Evolutionary conservation across 2,888 invertebrate genomes (phyloP).

Genomic region (Ennomos quercinarius): DNA sequence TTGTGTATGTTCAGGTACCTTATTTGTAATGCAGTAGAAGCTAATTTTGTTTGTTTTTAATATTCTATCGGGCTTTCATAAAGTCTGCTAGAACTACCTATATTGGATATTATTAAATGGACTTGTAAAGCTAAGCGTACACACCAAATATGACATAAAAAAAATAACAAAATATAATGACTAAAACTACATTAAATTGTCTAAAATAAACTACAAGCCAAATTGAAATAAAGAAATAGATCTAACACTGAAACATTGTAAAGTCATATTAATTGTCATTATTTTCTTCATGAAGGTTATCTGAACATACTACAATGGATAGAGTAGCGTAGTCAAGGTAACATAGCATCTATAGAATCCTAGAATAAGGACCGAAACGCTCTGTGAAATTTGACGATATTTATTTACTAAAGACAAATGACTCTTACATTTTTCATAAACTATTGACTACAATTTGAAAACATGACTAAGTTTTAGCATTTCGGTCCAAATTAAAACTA

Average conservation of each 20-base stretch:
- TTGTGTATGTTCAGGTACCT: slow-evolving; percentile 39
- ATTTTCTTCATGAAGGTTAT: neutral
- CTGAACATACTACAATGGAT: slow-evolving; percentile 39
- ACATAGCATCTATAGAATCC: slow-evolving; percentile 43
- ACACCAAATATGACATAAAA: too few species aligned
- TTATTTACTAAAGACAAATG: neutral
- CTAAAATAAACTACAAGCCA: too few species aligned
- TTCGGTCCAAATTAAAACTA: slow-evolving; percentile 20
- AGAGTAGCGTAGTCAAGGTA: slow-evolving; percentile 41
- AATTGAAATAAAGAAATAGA: too few species aligned
- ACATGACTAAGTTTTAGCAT: neutral
- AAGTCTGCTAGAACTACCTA: neutral
- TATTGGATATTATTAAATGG: neutral
- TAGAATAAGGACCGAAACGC: slow-evolving; percentile 37
- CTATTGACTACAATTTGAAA: too few species aligned
- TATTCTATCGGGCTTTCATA: slow-evolving; percentile 18
- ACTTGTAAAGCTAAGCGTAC: neutral
- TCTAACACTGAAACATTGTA: too few species aligned
- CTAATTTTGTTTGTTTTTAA: neutral
- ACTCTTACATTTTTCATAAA: too few species aligned
- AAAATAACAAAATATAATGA: too few species aligned
- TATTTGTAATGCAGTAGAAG: neutral
- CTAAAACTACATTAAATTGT: too few species aligned
- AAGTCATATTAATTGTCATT: neutral
- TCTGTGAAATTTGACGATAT: neutral